Conservation (phyloP, 2,888 invertebrate genomes). For the Lingula anatina region DNA sequence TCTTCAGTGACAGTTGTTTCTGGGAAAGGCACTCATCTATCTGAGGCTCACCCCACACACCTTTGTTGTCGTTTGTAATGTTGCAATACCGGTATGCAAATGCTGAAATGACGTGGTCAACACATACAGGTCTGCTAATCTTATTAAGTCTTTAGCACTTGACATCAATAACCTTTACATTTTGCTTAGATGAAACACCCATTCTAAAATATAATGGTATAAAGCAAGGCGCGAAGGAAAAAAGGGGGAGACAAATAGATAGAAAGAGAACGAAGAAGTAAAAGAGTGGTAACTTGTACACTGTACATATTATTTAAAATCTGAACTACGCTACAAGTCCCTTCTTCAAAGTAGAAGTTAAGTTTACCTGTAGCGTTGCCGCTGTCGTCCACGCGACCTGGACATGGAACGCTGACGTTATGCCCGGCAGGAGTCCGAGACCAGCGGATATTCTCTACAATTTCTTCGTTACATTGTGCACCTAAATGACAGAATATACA, state of each 20-base stretch:
- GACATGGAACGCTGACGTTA: constrained; percentile 40
- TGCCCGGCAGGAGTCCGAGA: constrained; percentile 36
- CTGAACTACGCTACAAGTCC: constrained; percentile 15
- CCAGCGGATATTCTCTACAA: constrained; percentile 49
- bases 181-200: no score
- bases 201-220: no score
- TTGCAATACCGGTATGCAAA: constrained; percentile 23
- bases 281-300: no score
- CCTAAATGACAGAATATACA: no score
- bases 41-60: constrained; percentile 41
- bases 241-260: no score
- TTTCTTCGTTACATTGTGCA: constrained; percentile 48
- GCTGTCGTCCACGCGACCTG: constrained; percentile 24
- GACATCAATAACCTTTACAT: no score
- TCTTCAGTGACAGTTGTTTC: constrained; percentile 25
- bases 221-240: no score
- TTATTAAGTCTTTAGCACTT: no score
- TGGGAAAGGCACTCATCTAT: constrained; percentile 43
- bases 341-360: constrained; percentile 4
- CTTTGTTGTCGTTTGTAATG: constrained; percentile 33
- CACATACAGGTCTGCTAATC: constrained; percentile 1
- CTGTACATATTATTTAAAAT: no score
- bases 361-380: no score
- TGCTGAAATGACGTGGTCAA: constrained; percentile 2
- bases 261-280: no score